Percentiles rank a stretch among this genome's conserved stretches.
Evolutionary conservation across 2,888 invertebrate species (phyloP).

Genomic region (Yponomeuta sedellus): DNA sequence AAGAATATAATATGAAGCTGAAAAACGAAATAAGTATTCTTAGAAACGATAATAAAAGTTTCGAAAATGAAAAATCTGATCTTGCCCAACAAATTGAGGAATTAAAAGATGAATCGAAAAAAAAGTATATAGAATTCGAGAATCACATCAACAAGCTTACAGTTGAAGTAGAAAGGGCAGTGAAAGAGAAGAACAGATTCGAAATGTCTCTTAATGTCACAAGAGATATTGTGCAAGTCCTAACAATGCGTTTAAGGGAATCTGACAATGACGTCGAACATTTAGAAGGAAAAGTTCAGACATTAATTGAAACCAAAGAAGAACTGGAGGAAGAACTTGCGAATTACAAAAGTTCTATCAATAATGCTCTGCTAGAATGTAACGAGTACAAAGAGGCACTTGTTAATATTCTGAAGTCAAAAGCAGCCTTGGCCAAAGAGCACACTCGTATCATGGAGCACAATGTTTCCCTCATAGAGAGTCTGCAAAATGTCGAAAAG

Average conservation of each 20-base stretch:
- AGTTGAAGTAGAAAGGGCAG: slow-evolving; percentile 57
- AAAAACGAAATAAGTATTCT: slow-evolving; percentile 46
- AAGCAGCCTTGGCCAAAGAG: slow-evolving; percentile 63
- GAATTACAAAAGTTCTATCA: slow-evolving; percentile 50
- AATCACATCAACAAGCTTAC: slow-evolving; percentile 61
- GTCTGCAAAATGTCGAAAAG: slow-evolving; percentile 64
- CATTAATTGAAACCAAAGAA: slow-evolving; percentile 48
- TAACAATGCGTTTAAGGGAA: slow-evolving; percentile 73
- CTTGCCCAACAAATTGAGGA: slow-evolving; percentile 44
- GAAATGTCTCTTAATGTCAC: slow-evolving; percentile 77
- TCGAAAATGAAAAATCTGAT: slow-evolving; percentile 41
- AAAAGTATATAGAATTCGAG: slow-evolving; percentile 54
- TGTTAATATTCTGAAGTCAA: slow-evolving; percentile 64
- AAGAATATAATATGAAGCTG: slow-evolving; percentile 46
- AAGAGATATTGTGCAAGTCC: slow-evolving; percentile 75
- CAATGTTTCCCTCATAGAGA: slow-evolving; percentile 64
- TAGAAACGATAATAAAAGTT: slow-evolving; percentile 44
- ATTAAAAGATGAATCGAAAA: slow-evolving; percentile 54
- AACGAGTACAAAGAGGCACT: slow-evolving; percentile 68
- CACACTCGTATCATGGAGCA: slow-evolving; percentile 70
- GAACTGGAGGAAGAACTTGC: slow-evolving; percentile 51
- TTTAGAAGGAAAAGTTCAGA: slow-evolving; percentile 59
- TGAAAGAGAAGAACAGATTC: slow-evolving; percentile 73
- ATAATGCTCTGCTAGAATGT: slow-evolving; percentile 55
- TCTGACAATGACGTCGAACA: slow-evolving; percentile 78